phyloP scores from a whole-genome alignment of 1,140 invertebrate species.

The Macrobrachium nipponense region DNA sequence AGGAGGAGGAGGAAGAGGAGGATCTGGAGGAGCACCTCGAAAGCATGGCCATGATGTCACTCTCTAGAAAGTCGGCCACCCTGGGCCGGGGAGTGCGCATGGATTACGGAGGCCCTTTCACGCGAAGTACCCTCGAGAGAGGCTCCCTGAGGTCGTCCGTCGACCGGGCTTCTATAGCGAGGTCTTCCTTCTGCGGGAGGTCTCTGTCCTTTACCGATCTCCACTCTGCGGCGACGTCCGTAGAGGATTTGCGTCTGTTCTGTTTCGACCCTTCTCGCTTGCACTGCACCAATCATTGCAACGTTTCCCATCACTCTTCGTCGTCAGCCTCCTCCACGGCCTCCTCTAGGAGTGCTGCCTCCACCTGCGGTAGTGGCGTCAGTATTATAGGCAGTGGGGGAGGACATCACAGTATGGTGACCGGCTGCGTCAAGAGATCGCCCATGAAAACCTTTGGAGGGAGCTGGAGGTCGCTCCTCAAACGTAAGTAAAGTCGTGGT shows the following conservation, averaged over 20 bases:
- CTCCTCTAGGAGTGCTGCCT: conserved; percentile 45
- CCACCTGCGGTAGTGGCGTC: conserved; percentile 20
- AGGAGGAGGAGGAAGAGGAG: conserved; percentile 23
- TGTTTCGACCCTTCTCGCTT: conserved; percentile 46
- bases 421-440: conserved; percentile 24
- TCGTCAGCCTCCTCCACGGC: conserved; percentile 45
- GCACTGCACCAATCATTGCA: conserved; percentile 26
- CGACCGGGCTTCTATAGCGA: conserved; percentile 29
- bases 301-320: conserved; percentile 11
- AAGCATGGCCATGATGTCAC: neutral
- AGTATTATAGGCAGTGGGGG: neutral
- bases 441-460: conserved; percentile 29
- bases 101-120: too few species aligned
- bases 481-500: conserved; percentile 23
- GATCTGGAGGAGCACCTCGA: conserved; percentile 20
- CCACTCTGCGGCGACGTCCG: conserved; percentile 53
- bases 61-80: neutral
- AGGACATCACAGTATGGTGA: neutral
- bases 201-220: conserved; percentile 61
- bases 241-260: conserved; percentile 38
- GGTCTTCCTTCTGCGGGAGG: conserved; percentile 48
- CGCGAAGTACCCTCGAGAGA: conserved; percentile 15
- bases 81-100: neutral
- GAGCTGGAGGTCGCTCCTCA: conserved; percentile 35
- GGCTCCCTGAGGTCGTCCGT: conserved; percentile 16